A percentile compares a stretch with the other conserved stretches of the same genome.
These are phyloP conservation scores for Buteo buteo DNA, from an alignment of 2,113 vertebrate genomes.

Conservation along the genomic window DNA sequence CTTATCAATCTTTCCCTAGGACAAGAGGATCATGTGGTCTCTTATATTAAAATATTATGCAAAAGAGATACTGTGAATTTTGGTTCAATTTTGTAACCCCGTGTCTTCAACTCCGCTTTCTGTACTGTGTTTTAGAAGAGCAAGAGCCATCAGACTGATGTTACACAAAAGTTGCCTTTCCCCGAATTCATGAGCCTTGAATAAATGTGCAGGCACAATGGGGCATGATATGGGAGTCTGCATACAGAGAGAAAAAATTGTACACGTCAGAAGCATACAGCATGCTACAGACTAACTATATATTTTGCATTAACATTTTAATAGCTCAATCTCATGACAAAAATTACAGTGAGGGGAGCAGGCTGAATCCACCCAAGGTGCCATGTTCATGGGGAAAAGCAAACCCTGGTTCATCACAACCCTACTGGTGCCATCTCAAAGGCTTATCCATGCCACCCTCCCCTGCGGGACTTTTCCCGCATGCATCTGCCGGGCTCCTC, in stretches of 20 bases:
- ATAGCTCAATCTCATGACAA: background rate
- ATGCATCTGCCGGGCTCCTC: background rate
- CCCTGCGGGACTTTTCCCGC: rapidly evolving
- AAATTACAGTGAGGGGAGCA: background rate
- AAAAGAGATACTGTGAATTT: background rate
- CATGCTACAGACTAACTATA: rapidly evolving
- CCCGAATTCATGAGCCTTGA: background rate
- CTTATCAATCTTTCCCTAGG: background rate
- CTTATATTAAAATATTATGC: background rate
- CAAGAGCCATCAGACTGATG: background rate
- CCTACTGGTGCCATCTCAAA: background rate
- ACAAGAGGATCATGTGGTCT: background rate
- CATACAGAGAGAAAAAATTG: background rate
- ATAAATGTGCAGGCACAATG: rapidly evolving
- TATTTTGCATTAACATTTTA: background rate
- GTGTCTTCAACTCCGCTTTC: background rate
- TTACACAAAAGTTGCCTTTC: background rate
- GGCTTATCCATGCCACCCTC: background rate
- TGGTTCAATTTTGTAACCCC: background rate
- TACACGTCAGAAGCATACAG: background rate
- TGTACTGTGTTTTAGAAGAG: background rate
- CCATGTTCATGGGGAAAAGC: background rate
- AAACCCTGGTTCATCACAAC: background rate
- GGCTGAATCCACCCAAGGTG: background rate
- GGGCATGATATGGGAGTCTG: background rate